Percentiles rank a stretch among this genome's conserved stretches.
These are phyloP conservation scores for Climacteris rufus DNA, from an alignment of 2,113 vertebrate species.

Conservation along the genomic window DNA sequence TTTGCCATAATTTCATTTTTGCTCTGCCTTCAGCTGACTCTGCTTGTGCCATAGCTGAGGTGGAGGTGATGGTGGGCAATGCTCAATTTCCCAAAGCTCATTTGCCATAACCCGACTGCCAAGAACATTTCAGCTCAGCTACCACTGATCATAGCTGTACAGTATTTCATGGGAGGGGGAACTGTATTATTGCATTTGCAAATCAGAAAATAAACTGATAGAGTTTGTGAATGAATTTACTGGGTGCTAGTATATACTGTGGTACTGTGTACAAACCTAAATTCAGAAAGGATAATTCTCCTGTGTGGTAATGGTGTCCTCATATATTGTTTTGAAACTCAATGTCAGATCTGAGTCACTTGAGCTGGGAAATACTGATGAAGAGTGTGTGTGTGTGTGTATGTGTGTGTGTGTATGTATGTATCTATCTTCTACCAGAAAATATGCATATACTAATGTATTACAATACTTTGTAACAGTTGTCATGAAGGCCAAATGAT, in stretches of 20 bases:
- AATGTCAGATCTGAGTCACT: not conserved
- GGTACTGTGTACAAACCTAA: not conserved
- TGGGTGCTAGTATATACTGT: not conserved
- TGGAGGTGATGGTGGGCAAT: fast-evolving
- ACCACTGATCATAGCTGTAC: not conserved
- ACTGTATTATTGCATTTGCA: not conserved
- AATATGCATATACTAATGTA: not conserved
- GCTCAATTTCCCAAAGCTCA: fast-evolving
- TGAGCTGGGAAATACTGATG: not conserved
- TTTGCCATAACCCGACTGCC: not conserved
- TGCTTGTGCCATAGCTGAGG: fast-evolving
- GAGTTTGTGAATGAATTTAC: not conserved
- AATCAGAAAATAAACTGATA: not conserved
- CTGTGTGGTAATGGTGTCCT: not conserved
- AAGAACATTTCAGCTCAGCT: not conserved
- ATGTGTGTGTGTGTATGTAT: not conserved
- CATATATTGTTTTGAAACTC: not conserved
- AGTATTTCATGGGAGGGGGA: not conserved
- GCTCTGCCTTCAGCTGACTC: not conserved
- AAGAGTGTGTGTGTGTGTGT: not conserved
- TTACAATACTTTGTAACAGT: not conserved
- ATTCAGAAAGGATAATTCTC: not conserved
- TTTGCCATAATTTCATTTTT: not conserved
- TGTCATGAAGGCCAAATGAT: not conserved
- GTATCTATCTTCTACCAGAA: not conserved